These are phyloP conservation scores for Cephalopholis sonnerati DNA, from an alignment of 2,113 vertebrate species.

Conservation along the genomic window DNA sequence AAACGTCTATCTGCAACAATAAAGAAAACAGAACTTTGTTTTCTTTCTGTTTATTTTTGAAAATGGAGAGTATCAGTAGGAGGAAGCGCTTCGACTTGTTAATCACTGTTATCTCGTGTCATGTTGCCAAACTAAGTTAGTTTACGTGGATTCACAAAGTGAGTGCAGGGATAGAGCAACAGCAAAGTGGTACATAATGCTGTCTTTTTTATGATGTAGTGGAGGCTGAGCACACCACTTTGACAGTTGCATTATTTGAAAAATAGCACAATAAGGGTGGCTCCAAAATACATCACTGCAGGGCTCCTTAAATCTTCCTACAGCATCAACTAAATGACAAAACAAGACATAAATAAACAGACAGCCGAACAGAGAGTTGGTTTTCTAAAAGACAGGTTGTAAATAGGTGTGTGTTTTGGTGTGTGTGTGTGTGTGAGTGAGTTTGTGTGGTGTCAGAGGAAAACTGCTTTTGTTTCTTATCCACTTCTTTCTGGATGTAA, in stretches of 20 bases:
- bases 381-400: slow-evolving; percentile 81
- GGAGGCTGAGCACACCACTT: slow-evolving; percentile 17
- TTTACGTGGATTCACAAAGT: slow-evolving; percentile 32
- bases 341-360: slow-evolving; percentile 78
- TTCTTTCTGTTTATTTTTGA: background rate
- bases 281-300: slow-evolving; percentile 64
- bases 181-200: slow-evolving; percentile 39
- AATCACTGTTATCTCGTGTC: slow-evolving; percentile 45
- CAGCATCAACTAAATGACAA: slow-evolving; percentile 64
- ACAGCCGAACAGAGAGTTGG: slow-evolving; percentile 76
- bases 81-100: slow-evolving; percentile 21
- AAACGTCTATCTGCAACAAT: background rate
- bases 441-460: background rate
- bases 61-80: background rate
- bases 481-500: slow-evolving; percentile 35
- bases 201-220: slow-evolving; percentile 57
- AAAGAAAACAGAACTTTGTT: background rate
- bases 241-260: slow-evolving; percentile 73
- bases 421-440: slow-evolving; percentile 18
- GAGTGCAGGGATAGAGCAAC: slow-evolving; percentile 26
- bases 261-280: slow-evolving; percentile 56
- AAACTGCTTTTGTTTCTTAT: slow-evolving; percentile 49
- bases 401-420: slow-evolving; percentile 50
- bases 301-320: slow-evolving; percentile 71
- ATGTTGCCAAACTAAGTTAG: slow-evolving; percentile 36